Percentiles rank a stretch among this genome's conserved stretches.
Conservation (phyloP, 2,888 invertebrate species). For the Orthosia gracilis region DNA sequence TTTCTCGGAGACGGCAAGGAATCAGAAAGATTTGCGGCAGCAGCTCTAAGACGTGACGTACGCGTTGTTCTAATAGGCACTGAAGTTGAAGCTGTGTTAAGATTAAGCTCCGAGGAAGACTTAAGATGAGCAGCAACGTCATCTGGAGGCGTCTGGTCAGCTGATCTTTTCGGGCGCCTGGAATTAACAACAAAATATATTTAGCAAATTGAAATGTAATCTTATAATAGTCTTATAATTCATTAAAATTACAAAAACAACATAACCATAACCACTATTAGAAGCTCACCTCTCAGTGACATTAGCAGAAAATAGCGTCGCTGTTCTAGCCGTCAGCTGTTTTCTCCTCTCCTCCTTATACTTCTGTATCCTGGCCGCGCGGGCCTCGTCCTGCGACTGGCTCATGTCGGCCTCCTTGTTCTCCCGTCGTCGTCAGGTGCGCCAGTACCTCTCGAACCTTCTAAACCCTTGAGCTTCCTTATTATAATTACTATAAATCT, state of each 20-base stretch:
- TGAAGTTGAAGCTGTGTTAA: constrained; percentile 85
- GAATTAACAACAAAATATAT: constrained; percentile 68
- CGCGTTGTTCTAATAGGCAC: constrained; percentile 93
- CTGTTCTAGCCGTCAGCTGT: constrained; percentile 92
- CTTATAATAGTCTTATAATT: not conserved
- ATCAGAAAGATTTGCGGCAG: constrained; percentile 88
- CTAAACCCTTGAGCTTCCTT: constrained; percentile 74
- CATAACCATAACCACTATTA: not conserved
- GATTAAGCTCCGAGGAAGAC: constrained; percentile 88
- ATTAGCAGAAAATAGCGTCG: constrained; percentile 92
- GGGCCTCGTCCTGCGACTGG: constrained; percentile 87
- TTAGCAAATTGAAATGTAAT: constrained; percentile 17
- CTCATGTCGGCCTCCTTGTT: constrained; percentile 79
- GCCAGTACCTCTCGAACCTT: constrained; percentile 75
- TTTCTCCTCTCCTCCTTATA: constrained; percentile 94
- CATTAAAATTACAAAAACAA: not conserved
- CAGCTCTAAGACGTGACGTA: constrained; percentile 93
- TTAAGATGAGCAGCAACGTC: constrained; percentile 82
- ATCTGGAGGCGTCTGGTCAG: constrained; percentile 79
- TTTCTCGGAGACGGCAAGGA: constrained; percentile 79
- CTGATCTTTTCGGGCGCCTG: constrained; percentile 83
- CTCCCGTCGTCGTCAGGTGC: constrained; percentile 81
- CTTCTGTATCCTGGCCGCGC: constrained; percentile 92
- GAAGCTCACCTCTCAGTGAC: constrained; percentile 88
- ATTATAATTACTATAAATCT: constrained; percentile 77